A percentile compares a stretch with the other conserved stretches of the same genome.
Evolutionary conservation across 2,113 vertebrate genomes (phyloP).

Genomic region (Nettapus auritus): DNA sequence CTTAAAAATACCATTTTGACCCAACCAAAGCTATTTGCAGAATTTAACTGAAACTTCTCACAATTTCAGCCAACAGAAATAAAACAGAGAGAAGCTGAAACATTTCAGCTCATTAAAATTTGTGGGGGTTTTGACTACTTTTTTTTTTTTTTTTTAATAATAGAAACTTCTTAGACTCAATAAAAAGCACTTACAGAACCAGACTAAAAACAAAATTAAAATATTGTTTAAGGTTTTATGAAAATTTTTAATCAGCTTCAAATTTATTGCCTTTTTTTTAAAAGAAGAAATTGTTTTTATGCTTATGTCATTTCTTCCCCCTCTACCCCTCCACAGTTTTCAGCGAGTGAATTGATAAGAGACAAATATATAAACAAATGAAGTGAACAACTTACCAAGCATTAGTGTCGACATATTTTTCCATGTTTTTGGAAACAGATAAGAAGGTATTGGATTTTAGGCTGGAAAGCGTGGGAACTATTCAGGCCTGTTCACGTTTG

Average conservation of each 20-base stretch:
- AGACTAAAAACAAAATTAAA: background rate
- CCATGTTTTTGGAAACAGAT: background rate
- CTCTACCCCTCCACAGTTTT: background rate
- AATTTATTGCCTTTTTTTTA: background rate
- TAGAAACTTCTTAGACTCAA: background rate
- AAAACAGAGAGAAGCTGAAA: background rate
- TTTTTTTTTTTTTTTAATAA: background rate
- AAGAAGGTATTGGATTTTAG: background rate
- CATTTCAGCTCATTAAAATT: background rate
- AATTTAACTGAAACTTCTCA: background rate
- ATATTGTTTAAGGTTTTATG: background rate
- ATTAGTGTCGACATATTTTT: background rate
- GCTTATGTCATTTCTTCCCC: background rate
- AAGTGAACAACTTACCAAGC: background rate
- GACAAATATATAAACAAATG: background rate
- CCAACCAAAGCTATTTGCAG: background rate
- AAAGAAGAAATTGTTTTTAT: background rate
- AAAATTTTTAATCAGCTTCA: background rate
- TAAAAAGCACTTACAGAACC: background rate
- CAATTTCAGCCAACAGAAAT: background rate
- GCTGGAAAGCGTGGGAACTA: background rate
- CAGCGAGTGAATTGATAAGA: background rate
- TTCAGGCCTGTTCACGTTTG: background rate
- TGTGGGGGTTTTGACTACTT: background rate
- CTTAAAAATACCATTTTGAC: background rate